Percentiles rank a stretch among this genome's conserved stretches.
Evolutionary conservation across 2,888 invertebrate genomes (phyloP).

Genomic region (Molorchus minor): DNA sequence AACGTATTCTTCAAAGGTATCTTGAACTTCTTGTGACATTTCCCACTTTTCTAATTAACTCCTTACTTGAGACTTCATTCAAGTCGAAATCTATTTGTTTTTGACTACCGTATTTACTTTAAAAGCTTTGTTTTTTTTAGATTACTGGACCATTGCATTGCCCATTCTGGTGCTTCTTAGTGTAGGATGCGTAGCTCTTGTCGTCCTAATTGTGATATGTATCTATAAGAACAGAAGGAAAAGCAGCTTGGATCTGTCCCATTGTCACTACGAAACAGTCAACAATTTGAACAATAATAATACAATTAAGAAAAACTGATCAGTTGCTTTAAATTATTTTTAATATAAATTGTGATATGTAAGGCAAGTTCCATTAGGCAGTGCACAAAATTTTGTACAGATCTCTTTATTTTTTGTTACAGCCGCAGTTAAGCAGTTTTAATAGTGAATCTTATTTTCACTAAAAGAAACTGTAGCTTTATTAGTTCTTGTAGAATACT

Average conservation of each 20-base stretch:
- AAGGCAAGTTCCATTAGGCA: conserved; percentile 18
- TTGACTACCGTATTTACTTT: too few relatives aligned
- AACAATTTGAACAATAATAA: conserved; percentile 43
- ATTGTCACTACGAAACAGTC: conserved; percentile 43
- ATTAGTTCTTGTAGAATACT: too few relatives aligned
- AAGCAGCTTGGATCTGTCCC: conserved; percentile 41
- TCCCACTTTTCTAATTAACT: too few relatives aligned
- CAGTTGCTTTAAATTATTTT: conserved; percentile 32
- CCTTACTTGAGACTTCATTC: too few relatives aligned
- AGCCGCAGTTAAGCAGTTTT: too few relatives aligned
- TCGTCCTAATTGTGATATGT: conserved; percentile 32
- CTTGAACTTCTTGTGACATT: too few relatives aligned
- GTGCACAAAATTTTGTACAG: not conserved
- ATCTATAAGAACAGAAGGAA: conserved; percentile 40
- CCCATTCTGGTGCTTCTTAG: conserved; percentile 25
- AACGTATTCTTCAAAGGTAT: too few relatives aligned
- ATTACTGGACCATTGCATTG: conserved; percentile 29
- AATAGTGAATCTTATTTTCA: too few relatives aligned
- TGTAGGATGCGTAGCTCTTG: conserved; percentile 21
- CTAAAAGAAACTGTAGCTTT: too few relatives aligned
- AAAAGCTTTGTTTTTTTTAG: conserved; percentile 32
- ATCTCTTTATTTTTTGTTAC: too few relatives aligned
- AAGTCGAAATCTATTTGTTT: too few relatives aligned
- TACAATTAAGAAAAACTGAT: conserved; percentile 43
- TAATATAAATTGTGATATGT: conserved; percentile 28